Percentiles rank a stretch among this genome's conserved stretches.
These are phyloP conservation scores for Amblyteles armatorius DNA, from an alignment of 2,888 invertebrate species.

Conservation along the genomic window DNA sequence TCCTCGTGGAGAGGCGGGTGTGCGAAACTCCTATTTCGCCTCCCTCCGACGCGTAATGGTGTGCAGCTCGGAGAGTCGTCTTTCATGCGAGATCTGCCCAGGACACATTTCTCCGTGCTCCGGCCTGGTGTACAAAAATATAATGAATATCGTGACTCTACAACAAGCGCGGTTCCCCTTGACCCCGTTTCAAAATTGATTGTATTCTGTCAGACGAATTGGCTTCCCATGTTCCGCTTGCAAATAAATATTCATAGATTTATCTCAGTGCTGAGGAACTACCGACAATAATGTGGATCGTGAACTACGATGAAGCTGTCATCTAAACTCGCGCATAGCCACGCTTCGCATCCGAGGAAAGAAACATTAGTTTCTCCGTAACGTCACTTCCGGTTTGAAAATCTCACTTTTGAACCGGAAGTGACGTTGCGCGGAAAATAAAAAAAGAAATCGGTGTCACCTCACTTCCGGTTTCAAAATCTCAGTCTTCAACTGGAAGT, in stretches of 20 bases:
- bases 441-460: too few relatives aligned
- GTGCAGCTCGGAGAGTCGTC: not conserved
- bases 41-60: too few relatives aligned
- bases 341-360: too few relatives aligned
- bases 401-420: too few relatives aligned
- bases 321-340: not conserved
- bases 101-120: not conserved
- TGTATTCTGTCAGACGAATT: not conserved
- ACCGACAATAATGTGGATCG: not conserved
- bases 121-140: not conserved
- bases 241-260: not conserved
- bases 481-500: too few relatives aligned
- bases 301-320: not conserved
- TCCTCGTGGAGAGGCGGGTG: not conserved
- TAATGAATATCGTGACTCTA: not conserved
- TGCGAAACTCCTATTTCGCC: constrained; percentile 12
- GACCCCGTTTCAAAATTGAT: not conserved
- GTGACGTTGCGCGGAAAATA: too few relatives aligned
- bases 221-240: not conserved
- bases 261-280: not conserved
- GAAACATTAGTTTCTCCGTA: too few relatives aligned
- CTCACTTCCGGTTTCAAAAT: too few relatives aligned
- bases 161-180: not conserved
- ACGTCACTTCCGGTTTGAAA: too few relatives aligned
- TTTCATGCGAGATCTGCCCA: not conserved